A percentile compares a stretch with the other conserved stretches of the same genome.
Conservation (phyloP, 2,113 vertebrate genomes). For the Onychostoma macrolepis region DNA sequence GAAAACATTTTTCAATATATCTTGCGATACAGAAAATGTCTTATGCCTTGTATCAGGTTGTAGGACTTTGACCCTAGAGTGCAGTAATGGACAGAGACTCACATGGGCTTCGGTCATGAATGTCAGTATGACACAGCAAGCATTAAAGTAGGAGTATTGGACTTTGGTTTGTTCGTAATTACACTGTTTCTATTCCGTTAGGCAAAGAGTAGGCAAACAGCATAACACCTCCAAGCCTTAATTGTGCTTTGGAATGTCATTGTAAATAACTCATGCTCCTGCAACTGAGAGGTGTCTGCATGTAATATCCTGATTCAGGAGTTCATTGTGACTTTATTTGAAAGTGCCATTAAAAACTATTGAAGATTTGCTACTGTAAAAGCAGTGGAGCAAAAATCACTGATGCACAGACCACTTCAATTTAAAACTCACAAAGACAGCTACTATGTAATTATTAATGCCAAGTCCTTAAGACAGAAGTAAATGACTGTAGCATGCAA, state of each 20-base stretch:
- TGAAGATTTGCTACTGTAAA: not conserved
- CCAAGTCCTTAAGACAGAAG: not conserved
- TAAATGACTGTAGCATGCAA: not conserved
- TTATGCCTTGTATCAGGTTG: not conserved
- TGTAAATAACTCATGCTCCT: not conserved
- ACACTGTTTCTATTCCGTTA: not conserved
- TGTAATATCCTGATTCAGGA: not conserved
- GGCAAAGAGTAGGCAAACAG: not conserved
- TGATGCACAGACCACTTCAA: not conserved
- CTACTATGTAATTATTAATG: not conserved
- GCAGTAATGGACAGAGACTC: not conserved
- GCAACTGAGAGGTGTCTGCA: not conserved
- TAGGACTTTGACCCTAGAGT: not conserved
- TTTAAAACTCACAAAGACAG: not conserved
- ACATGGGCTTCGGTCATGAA: not conserved
- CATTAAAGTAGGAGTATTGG: not conserved
- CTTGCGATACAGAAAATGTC: not conserved
- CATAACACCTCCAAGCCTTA: not conserved
- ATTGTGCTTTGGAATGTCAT: not conserved
- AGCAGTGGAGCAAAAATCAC: not conserved
- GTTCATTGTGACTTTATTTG: not conserved
- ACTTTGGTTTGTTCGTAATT: not conserved
- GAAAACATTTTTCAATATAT: not conserved
- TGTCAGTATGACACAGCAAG: not conserved
- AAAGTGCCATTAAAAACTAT: not conserved